These are phyloP conservation scores for Heteractis magnifica DNA, from an alignment of 92 coral and sea anemone genomes.

Conservation along the genomic window DNA sequence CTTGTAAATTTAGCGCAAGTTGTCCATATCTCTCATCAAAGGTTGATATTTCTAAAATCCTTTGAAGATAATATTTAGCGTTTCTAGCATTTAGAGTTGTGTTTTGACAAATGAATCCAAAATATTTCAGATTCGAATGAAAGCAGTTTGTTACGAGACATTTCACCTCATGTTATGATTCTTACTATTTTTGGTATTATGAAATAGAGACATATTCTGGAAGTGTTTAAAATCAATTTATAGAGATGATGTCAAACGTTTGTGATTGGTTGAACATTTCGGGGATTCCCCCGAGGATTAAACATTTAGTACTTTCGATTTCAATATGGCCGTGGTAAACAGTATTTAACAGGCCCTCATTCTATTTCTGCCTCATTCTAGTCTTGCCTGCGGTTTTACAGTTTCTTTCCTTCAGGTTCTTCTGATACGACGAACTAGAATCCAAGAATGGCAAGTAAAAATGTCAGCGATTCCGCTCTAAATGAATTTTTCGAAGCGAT, in stretches of 20 bases:
- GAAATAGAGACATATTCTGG: not conserved
- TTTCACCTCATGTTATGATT: too few species aligned
- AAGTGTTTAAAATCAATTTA: too few species aligned
- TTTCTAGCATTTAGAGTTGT: not conserved
- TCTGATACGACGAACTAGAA: not conserved
- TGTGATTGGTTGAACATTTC: not conserved
- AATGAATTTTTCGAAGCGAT: conserved; percentile 29
- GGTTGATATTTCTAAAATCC: too few species aligned
- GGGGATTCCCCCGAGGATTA: not conserved
- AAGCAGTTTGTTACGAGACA: not conserved
- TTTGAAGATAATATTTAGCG: not conserved
- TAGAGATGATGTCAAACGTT: not conserved
- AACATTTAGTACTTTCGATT: not conserved
- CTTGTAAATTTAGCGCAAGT: too few species aligned
- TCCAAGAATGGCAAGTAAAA: not conserved
- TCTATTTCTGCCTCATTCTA: not conserved
- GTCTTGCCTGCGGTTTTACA: too few species aligned
- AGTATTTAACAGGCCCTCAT: not conserved
- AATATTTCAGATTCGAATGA: conserved; percentile 4
- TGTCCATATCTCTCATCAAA: too few species aligned
- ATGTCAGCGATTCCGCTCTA: not conserved
- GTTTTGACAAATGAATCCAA: not conserved
- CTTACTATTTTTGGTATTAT: too few species aligned
- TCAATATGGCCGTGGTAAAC: not conserved
- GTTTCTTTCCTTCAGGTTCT: not conserved